A percentile compares a stretch with the other conserved stretches of the same genome.
phyloP scores from a whole-genome alignment of 2,888 invertebrate genomes.

The Rhorus exstirpatorius region DNA sequence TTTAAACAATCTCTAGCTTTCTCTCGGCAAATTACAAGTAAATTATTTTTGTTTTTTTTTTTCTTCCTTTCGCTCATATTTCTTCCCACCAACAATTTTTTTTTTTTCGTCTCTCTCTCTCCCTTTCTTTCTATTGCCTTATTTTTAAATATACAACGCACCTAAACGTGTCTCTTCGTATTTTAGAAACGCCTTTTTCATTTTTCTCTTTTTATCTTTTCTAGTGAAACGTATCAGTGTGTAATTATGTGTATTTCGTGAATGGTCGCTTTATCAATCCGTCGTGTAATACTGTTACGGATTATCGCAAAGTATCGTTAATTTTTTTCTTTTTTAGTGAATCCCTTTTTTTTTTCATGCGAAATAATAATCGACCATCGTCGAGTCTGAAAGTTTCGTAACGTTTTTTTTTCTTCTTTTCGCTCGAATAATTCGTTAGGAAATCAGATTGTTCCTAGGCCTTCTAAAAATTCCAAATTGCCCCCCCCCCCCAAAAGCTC shows the following conservation, averaged over 20 bases:
- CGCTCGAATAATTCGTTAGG: slow-evolving; percentile 20
- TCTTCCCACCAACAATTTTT: slow-evolving; percentile 80
- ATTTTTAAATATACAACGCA: slow-evolving; percentile 77
- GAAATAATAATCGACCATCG: slow-evolving; percentile 33
- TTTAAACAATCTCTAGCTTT: slow-evolving; percentile 81
- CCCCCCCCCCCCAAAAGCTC: slow-evolving; percentile 46
- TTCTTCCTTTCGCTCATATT: slow-evolving; percentile 65
- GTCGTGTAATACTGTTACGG: slow-evolving; percentile 75
- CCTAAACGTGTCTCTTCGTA: slow-evolving; percentile 71
- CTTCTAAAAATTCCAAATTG: slow-evolving; percentile 33
- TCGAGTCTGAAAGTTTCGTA: slow-evolving; percentile 32
- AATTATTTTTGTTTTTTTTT: slow-evolving; percentile 69
- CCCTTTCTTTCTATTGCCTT: slow-evolving; percentile 23
- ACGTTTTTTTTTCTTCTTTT: slow-evolving; percentile 8
- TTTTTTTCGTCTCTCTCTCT: slow-evolving; percentile 68
- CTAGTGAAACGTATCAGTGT: slow-evolving; percentile 54
- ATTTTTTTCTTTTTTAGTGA: neutral
- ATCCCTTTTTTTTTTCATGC: slow-evolving; percentile 22
- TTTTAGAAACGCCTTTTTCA: slow-evolving; percentile 59
- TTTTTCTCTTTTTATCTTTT: slow-evolving; percentile 12
- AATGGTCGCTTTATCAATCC: slow-evolving; percentile 58
- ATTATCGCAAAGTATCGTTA: slow-evolving; percentile 50
- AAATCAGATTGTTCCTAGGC: slow-evolving; percentile 54
- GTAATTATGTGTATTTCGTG: slow-evolving; percentile 42
- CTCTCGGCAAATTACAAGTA: slow-evolving; percentile 80